Base-by-base conservation (phyloP, 2,797 vertebrate species). In the Acipenser ruthenus region DNA sequence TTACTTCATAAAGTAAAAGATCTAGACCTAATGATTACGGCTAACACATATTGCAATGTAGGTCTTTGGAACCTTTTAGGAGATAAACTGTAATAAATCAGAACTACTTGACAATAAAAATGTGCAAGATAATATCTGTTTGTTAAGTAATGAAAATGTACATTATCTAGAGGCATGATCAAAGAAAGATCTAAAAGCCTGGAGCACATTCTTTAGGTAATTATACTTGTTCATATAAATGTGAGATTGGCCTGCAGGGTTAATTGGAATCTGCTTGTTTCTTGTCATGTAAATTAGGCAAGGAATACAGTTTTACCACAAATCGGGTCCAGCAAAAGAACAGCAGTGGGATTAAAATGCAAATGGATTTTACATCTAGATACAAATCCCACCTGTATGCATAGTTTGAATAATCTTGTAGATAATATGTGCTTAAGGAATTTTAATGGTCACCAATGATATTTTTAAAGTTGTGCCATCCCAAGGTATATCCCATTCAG, bases 21-120 rank as follows among this genome's bases (percentile, higher is more conserved):
- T 55, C 52, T 55, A 10, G 52, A 55, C n/a, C 52, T 5, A 6
- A 55, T 55, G 52, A 55, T 55, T 55, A n/a, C n/a, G 4, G 52
- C 9, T 55, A 9, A 9, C 52, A 55, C 9, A 10, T 55, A 55
- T 10, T 55, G 9, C 9, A 55, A 55, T 55, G 52, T n/a, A 55
- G n/a, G 52, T 55, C 52, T 53, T 55, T 55, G n/a, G n/a, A 55
- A n/a, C 6, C 4, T 55, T 55, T 55, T 55, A 55, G 52, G 52
- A 55, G 52, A 9, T 55, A 55, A 55, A 55, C 52, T 55, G 52
- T 55, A 55, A 55, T 55, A 55, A 55, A 55, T 55, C 52, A 55
- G 52, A 9, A 55, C 52, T 55, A n/a, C n/a, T n/a, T 55, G 52
- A 55, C 52, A 55, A 55, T 55, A 55, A 9, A 55, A 55, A 55